Conservation (phyloP, 2,113 vertebrate species). For the Cyanistes caeruleus region DNA sequence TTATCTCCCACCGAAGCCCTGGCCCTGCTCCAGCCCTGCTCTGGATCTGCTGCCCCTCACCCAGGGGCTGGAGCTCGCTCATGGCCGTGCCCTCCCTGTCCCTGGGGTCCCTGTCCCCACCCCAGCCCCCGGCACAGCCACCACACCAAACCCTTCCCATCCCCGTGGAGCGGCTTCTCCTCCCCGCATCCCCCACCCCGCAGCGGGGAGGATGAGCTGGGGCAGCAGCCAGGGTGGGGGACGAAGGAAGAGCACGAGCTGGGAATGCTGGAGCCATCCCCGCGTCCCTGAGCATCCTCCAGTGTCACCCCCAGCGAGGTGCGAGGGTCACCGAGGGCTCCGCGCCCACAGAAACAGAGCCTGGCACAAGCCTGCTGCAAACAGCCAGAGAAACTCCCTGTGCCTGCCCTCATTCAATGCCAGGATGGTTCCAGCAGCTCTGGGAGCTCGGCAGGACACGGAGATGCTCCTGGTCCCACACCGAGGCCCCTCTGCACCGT, state of each 20-base stretch:
- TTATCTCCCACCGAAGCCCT: rapidly evolving
- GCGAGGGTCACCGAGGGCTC: not conserved
- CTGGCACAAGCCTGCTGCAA: not conserved
- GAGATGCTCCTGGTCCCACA: rapidly evolving
- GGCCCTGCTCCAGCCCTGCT: no score
- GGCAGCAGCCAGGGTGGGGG: not conserved
- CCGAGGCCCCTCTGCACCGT: rapidly evolving
- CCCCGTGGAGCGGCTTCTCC: not conserved
- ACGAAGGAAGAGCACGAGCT: rapidly evolving
- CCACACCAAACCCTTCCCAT: not conserved
- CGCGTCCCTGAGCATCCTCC: not conserved
- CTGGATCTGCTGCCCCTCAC: not conserved
- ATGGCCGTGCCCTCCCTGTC: not conserved
- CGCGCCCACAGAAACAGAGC: rapidly evolving
- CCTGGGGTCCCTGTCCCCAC: rapidly evolving
- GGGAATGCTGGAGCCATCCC: not conserved
- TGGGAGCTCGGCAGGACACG: rapidly evolving
- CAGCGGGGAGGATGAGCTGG: rapidly evolving
- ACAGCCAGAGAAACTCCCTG: rapidly evolving
- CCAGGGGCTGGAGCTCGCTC: not conserved
- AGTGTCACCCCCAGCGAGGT: rapidly evolving
- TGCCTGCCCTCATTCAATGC: not conserved
- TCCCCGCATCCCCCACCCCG: rapidly evolving
- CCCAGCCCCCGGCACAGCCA: not conserved
- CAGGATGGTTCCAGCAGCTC: not conserved